Percentiles rank a stretch among this genome's conserved stretches.
phyloP scores from a whole-genome alignment of 2,888 invertebrate species.

The Erebia aethiops region DNA sequence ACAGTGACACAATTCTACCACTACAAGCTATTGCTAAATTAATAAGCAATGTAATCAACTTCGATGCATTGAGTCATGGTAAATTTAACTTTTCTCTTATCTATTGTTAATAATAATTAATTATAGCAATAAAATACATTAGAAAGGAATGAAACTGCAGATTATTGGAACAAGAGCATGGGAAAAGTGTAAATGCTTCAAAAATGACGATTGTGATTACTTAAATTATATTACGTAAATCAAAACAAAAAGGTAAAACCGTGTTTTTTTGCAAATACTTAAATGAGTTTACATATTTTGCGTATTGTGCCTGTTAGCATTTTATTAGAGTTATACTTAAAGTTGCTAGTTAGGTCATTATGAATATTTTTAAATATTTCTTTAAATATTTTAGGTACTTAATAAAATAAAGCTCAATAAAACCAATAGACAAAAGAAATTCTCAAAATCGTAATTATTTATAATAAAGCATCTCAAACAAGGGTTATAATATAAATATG shows the following conservation, averaged over 20 bases:
- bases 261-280: too few species aligned
- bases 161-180: not conserved
- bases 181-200: not conserved
- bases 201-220: not conserved
- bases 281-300: too few species aligned
- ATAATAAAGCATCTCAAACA: too few species aligned
- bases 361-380: not conserved
- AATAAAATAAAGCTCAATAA: constrained; percentile 1
- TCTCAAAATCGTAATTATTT: not conserved
- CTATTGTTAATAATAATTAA: constrained; percentile 18
- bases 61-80: constrained; percentile 36
- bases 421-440: not conserved
- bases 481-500: too few species aligned
- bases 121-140: constrained; percentile 17
- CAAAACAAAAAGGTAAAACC: not conserved
- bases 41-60: constrained; percentile 30
- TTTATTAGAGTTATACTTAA: not conserved
- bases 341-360: not conserved
- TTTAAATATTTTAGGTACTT: not conserved
- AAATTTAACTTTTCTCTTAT: constrained; percentile 19
- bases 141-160: not conserved
- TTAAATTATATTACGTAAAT: not conserved
- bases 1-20: constrained; percentile 47
- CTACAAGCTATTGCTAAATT: constrained; percentile 47
- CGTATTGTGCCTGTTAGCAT: too few species aligned